Evolutionary conservation across 1,140 invertebrate genomes (phyloP).

Genomic region (Drosophila equinoxialis): DNA sequence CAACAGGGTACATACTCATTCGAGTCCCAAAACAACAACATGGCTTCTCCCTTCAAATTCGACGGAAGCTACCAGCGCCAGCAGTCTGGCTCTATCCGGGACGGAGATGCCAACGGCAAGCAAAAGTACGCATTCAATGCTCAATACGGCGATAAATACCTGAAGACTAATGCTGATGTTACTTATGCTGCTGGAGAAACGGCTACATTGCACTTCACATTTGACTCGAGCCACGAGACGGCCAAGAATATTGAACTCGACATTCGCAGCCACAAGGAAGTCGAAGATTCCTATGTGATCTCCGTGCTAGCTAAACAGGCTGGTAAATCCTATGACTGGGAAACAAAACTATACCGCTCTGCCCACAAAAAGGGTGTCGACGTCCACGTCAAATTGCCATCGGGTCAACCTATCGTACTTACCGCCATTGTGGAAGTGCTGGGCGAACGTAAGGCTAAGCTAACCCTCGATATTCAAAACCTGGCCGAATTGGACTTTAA

Average conservation of each 20-base stretch:
- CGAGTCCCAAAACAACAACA: slow-evolving; percentile 48
- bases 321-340: slow-evolving; percentile 43
- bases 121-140: slow-evolving; percentile 49
- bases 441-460: slow-evolving; percentile 85
- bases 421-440: slow-evolving; percentile 84
- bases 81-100: slow-evolving; percentile 27
- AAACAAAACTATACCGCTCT: slow-evolving; percentile 51
- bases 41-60: slow-evolving; percentile 51
- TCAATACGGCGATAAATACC: slow-evolving; percentile 55
- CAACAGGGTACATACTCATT: slow-evolving; percentile 57
- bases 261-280: slow-evolving; percentile 84
- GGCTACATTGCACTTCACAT: slow-evolving; percentile 33
- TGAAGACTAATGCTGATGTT: slow-evolving; percentile 49
- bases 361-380: slow-evolving; percentile 67
- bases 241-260: slow-evolving; percentile 85
- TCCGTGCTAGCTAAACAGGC: slow-evolving; percentile 37
- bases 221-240: slow-evolving; percentile 84
- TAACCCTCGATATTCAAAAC: slow-evolving; percentile 84
- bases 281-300: slow-evolving; percentile 83
- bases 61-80: slow-evolving; percentile 58
- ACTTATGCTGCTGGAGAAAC: slow-evolving; percentile 23
- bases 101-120: slow-evolving; percentile 38
- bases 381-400: slow-evolving; percentile 33
- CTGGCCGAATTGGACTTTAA: slow-evolving; percentile 84
- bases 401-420: slow-evolving; percentile 83